Evolutionary conservation across 2,113 vertebrate genomes (phyloP).

Genomic region (Zosterops pallidus): DNA sequence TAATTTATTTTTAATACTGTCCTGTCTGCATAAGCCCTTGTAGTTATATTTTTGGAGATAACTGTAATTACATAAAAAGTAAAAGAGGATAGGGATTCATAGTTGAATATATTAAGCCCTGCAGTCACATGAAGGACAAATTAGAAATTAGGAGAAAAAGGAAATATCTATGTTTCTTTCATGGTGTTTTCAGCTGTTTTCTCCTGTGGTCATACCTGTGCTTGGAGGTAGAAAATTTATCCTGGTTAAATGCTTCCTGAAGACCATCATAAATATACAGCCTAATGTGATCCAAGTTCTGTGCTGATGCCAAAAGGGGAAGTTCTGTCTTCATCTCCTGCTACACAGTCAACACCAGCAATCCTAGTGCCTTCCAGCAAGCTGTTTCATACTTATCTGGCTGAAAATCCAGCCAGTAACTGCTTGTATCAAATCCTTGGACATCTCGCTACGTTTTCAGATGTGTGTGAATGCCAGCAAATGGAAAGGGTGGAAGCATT

Average conservation of each 20-base stretch:
- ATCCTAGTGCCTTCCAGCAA: not conserved
- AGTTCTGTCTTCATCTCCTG: not conserved
- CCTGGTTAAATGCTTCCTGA: not conserved
- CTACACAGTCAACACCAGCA: not conserved
- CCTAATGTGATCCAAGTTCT: not conserved
- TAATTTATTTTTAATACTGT: not conserved
- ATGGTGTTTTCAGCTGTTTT: not conserved
- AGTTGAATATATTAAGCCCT: not conserved
- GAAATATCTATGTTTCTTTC: not conserved
- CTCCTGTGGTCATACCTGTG: not conserved
- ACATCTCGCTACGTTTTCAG: fast-evolving
- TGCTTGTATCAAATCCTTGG: not conserved
- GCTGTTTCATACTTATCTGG: not conserved
- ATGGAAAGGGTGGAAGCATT: not conserved
- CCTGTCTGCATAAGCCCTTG: not conserved
- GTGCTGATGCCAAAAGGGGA: not conserved
- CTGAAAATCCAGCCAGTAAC: not conserved
- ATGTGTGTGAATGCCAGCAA: fast-evolving
- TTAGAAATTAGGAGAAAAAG: not conserved
- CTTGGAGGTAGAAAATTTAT: not conserved
- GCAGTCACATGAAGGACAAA: not conserved
- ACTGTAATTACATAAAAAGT: not conserved
- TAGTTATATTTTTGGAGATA: not conserved
- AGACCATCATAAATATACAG: not conserved
- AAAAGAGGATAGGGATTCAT: not conserved